Evolutionary conservation across 2,888 invertebrate genomes (phyloP), one percentile per base, ranked within the genome.

Genomic region (Coleophora flavipennella): DNA sequence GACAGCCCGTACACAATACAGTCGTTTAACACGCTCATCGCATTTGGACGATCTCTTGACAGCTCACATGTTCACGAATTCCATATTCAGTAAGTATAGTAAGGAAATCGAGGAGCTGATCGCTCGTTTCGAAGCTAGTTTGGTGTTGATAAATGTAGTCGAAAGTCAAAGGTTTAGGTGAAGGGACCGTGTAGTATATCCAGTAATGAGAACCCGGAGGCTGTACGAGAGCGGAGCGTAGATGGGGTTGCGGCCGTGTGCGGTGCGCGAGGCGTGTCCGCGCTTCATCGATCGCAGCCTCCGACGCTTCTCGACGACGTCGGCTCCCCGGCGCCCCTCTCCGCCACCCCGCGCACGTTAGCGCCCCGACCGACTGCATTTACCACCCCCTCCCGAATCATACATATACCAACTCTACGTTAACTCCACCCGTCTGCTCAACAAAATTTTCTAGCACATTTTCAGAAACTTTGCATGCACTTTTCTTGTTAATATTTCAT

Each of bases 211-310:
- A 20, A 34, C 9, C 9, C 13, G 25, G 10, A 35, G 39, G 39
- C 46, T 50, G 49, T 43, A 59, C 52, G 51, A 53, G 49, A 55
- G 55, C 56, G 60, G 53, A 49, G 62, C 47, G 31, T 51, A 74
- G 71, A 76, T 78, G 62, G 61, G 64, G 66, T 50, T 64, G 71
- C 61, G 65, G 32, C 29, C 29, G 35, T 36, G 62, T 33, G 43
- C 36, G 53, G 53, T 71, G 77, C 77, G 81, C 81, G 77, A 81
- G 83, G 83, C 81, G 83, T 80, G 83, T 80, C 80, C 78, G 78
- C 83, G 81, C 81, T 80, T 69, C 83, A 83, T 84, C 83, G 83
- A 84, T 83, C 83, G 81, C 79, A 83, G 80, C 79, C 70, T 83
- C 83, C 80, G 71, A 70, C 73, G 74, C 69, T 81, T 60, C 79